Evolutionary conservation across 2,797 vertebrate species (phyloP).

Genomic region (Paratrypauchen microcephalus): DNA sequence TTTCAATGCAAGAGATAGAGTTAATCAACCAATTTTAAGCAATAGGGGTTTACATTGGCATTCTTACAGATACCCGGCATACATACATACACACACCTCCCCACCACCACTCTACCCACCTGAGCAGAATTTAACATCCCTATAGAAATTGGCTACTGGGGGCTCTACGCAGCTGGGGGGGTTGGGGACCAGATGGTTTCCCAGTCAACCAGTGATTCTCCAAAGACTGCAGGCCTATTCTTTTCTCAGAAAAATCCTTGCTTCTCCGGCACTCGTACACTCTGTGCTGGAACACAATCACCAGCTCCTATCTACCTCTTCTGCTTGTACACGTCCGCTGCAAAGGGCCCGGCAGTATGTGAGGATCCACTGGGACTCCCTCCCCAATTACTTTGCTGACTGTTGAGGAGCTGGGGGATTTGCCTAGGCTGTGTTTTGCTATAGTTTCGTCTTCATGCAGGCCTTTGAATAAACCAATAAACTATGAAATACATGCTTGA

Average conservation of each 20-base stretch:
- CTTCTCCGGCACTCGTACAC: constrained; percentile 43
- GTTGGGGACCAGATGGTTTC: constrained; percentile 68
- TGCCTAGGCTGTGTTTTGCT: constrained; percentile 57
- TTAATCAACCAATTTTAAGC: constrained; percentile 70
- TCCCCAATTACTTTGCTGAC: constrained; percentile 76
- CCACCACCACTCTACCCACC: constrained; percentile 14
- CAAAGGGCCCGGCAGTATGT: constrained; percentile 48
- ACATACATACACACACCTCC: background rate
- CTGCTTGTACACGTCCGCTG: constrained; percentile 64
- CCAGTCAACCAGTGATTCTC: constrained; percentile 62
- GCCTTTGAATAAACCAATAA: constrained; percentile 66
- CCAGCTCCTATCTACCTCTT: constrained; percentile 51
- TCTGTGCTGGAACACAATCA: constrained; percentile 32
- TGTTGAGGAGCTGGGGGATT: constrained; percentile 63
- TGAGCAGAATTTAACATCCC: constrained; percentile 52
- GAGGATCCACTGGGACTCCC: constrained; percentile 71
- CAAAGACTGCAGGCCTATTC: constrained; percentile 54
- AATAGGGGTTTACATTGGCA: constrained; percentile 58
- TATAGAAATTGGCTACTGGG: constrained; percentile 54
- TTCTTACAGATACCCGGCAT: constrained; percentile 12
- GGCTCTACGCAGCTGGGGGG: constrained; percentile 48
- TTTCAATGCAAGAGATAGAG: constrained; percentile 61
- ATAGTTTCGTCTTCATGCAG: constrained; percentile 54
- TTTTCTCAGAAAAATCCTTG: constrained; percentile 59
- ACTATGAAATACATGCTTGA: constrained; percentile 68